These are phyloP conservation scores for Telenomus remus DNA, from an alignment of 1,140 invertebrate species.

Conservation along the genomic window DNA sequence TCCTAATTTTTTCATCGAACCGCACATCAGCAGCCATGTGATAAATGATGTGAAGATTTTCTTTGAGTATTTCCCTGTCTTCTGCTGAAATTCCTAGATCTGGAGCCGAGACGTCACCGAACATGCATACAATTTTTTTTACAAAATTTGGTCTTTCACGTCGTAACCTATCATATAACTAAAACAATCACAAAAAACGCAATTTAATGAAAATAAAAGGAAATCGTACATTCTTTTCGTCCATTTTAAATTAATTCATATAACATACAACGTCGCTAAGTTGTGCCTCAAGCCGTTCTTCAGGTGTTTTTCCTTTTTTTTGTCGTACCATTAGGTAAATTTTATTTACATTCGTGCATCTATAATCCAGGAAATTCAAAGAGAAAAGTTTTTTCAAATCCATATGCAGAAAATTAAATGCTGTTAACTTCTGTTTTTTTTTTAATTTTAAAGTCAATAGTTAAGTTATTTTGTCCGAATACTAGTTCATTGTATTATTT, in stretches of 20 bases:
- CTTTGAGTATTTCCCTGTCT: slow-evolving; percentile 73
- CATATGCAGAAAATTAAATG: too few relatives aligned
- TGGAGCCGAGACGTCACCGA: slow-evolving; percentile 78
- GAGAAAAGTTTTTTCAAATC: too few relatives aligned
- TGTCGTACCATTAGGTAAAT: slow-evolving; percentile 82
- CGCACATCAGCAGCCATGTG: slow-evolving; percentile 91
- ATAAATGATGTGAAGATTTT: slow-evolving; percentile 81
- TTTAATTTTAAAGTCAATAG: too few relatives aligned
- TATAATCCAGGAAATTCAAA: slow-evolving; percentile 57
- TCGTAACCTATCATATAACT: slow-evolving; percentile 64
- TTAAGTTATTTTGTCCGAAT: too few relatives aligned
- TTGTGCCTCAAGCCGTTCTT: slow-evolving; percentile 77
- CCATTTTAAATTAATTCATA: neutral
- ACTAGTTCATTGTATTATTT: too few relatives aligned
- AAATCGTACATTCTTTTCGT: too few relatives aligned
- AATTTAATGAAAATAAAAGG: neutral
- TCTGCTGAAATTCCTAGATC: slow-evolving; percentile 78
- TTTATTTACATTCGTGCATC: slow-evolving; percentile 80
- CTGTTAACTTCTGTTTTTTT: neutral
- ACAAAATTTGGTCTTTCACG: slow-evolving; percentile 67
- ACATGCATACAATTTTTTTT: slow-evolving; percentile 78
- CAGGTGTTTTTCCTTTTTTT: slow-evolving; percentile 81
- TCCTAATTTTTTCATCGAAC: slow-evolving; percentile 87
- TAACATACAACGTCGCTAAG: slow-evolving; percentile 76
- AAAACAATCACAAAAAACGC: neutral